Evolutionary conservation across 2,888 invertebrate species (phyloP).

Genomic region (Bellardia bayeri): DNA sequence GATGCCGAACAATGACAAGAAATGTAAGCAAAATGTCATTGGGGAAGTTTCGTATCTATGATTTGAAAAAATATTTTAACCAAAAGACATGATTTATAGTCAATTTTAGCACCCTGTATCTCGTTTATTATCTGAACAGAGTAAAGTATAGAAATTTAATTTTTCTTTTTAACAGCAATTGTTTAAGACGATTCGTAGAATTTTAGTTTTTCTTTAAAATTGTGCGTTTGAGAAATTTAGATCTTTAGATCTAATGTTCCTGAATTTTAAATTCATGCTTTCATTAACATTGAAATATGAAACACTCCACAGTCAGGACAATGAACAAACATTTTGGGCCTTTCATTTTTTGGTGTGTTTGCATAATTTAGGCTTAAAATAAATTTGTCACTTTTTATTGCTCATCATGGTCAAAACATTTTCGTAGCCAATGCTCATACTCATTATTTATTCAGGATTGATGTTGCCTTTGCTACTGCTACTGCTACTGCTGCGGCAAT

Average conservation of each 20-base stretch:
- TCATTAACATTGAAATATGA: background rate
- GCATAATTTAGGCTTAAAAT: conserved; percentile 65
- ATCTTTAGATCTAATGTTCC: too few relatives aligned
- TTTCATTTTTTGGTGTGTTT: conserved; percentile 25
- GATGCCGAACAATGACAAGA: background rate
- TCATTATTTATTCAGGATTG: conserved; percentile 72
- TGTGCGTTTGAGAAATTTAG: too few relatives aligned
- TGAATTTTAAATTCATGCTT: background rate
- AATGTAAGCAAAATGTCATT: background rate
- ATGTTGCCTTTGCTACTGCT: conserved; percentile 29
- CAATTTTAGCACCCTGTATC: too few relatives aligned
- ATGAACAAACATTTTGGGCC: background rate
- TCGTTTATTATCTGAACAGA: too few relatives aligned
- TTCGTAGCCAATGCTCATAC: conserved; percentile 52
- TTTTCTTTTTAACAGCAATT: too few relatives aligned
- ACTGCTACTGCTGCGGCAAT: background rate
- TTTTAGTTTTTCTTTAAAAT: too few relatives aligned
- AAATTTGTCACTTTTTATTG: conserved; percentile 70
- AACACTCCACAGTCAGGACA: background rate
- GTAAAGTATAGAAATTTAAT: background rate
- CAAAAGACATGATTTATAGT: too few relatives aligned
- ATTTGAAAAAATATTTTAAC: background rate
- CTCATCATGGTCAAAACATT: conserved; percentile 68
- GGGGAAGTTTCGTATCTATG: background rate
- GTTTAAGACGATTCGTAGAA: too few relatives aligned